A percentile compares a stretch with the other conserved stretches of the same genome.
phyloP scores from a whole-genome alignment of 2,113 vertebrate genomes.

The Procavia capensis region DNA sequence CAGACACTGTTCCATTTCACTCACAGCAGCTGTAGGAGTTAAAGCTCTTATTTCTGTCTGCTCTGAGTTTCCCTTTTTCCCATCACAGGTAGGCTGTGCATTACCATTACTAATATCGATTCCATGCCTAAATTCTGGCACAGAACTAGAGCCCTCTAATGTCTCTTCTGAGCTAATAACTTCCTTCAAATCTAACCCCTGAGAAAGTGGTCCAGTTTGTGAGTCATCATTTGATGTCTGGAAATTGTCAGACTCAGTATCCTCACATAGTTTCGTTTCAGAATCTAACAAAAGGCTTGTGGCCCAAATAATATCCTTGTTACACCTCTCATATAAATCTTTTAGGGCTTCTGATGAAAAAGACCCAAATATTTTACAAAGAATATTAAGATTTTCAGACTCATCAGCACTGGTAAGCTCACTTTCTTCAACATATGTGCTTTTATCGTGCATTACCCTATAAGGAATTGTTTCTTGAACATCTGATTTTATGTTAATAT shows the following conservation, averaged over 20 bases:
- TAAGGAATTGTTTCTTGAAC: slow-evolving; percentile 90
- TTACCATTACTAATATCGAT: not conserved
- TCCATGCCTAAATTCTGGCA: not conserved
- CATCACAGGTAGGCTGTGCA: not conserved
- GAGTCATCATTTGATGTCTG: slow-evolving; percentile 56
- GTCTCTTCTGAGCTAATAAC: slow-evolving; percentile 50
- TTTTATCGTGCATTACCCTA: slow-evolving; percentile 92
- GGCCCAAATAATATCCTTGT: slow-evolving; percentile 96
- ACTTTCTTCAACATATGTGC: slow-evolving; percentile 94
- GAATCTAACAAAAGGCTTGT: slow-evolving; percentile 97
- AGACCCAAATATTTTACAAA: slow-evolving; percentile 93
- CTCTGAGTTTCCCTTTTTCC: slow-evolving; percentile 17
- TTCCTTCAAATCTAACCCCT: slow-evolving; percentile 77
- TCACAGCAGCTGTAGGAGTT: slow-evolving; percentile 24
- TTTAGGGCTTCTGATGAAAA: slow-evolving; percentile 94
- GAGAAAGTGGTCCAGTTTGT: slow-evolving; percentile 62
- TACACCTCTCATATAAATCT: slow-evolving; percentile 97
- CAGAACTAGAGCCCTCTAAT: not conserved
- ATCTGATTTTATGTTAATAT: slow-evolving; percentile 66
- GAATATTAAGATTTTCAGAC: slow-evolving; percentile 91
- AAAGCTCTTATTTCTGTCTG: slow-evolving; percentile 35
- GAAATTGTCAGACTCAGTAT: slow-evolving; percentile 82
- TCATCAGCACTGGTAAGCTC: slow-evolving; percentile 88
- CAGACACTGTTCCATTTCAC: slow-evolving; percentile 58
- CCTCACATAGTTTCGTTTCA: slow-evolving; percentile 91